These are phyloP conservation scores for Agrochola lychnidis DNA, from an alignment of 2,888 invertebrate genomes.

Conservation along the genomic window DNA sequence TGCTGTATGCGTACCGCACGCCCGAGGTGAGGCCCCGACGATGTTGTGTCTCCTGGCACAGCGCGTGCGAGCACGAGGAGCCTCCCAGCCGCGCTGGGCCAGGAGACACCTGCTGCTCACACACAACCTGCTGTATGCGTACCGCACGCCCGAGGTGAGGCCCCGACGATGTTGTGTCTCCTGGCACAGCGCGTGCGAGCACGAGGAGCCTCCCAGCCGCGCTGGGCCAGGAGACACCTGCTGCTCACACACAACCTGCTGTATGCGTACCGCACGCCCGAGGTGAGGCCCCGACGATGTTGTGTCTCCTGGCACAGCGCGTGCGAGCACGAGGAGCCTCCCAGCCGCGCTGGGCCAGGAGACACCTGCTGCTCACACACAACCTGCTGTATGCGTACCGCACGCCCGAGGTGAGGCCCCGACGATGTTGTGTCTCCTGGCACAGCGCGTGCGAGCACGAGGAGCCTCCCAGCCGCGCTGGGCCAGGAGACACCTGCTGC, in stretches of 20 bases:
- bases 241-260: constrained; percentile 39
- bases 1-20: constrained; percentile 40
- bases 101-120: constrained; percentile 53
- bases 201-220: constrained; percentile 55
- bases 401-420: constrained; percentile 22
- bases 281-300: constrained; percentile 14
- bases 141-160: constrained; percentile 34
- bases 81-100: constrained; percentile 72
- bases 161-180: constrained; percentile 62
- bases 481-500: constrained; percentile 73
- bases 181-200: constrained; percentile 59
- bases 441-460: not conserved
- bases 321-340: not conserved
- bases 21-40: constrained; percentile 17
- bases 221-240: constrained; percentile 78
- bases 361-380: constrained; percentile 60
- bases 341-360: constrained; percentile 77
- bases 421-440: constrained; percentile 70
- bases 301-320: constrained; percentile 70
- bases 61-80: constrained; percentile 68
- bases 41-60: constrained; percentile 70
- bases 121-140: constrained; percentile 45
- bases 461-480: constrained; percentile 70
- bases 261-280: constrained; percentile 24
- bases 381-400: constrained; percentile 37